These are phyloP conservation scores for Zaprionus davidi DNA, from an alignment of 1,140 invertebrate species.

Conservation along the genomic window DNA sequence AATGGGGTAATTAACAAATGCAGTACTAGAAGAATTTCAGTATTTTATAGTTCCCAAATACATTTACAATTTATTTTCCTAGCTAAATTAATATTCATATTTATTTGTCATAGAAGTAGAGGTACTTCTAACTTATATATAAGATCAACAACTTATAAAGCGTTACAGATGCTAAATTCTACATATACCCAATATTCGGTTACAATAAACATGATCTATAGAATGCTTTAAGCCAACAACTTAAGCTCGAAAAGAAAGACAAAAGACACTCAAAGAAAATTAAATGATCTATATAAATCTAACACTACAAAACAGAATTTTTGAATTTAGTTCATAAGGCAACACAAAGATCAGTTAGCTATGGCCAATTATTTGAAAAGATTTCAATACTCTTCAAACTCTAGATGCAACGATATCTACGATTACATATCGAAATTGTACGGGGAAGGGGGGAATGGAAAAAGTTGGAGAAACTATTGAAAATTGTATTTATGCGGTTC, in stretches of 20 bases:
- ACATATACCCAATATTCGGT: neutral
- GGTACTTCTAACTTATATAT: neutral
- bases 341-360: slow-evolving; percentile 4
- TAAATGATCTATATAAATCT: neutral
- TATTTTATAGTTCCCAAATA: neutral
- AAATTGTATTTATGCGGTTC: slow-evolving; percentile 18
- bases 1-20: neutral
- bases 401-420: slow-evolving; percentile 15
- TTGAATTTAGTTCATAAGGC: neutral
- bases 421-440: neutral
- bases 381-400: slow-evolving; percentile 7
- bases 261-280: neutral
- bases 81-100: neutral
- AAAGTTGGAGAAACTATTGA: slow-evolving; percentile 6
- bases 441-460: neutral
- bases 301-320: slow-evolving; percentile 3
- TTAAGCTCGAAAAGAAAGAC: neutral
- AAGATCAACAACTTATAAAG: neutral
- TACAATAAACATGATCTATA: neutral
- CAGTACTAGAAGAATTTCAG: neutral
- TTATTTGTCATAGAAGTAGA: neutral
- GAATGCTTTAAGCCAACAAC: neutral
- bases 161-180: neutral
- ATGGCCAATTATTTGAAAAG: slow-evolving; percentile 23
- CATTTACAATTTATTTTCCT: neutral